Evolutionary conservation across 1,140 invertebrate genomes (phyloP).

Genomic region (Caerostris darwini): DNA sequence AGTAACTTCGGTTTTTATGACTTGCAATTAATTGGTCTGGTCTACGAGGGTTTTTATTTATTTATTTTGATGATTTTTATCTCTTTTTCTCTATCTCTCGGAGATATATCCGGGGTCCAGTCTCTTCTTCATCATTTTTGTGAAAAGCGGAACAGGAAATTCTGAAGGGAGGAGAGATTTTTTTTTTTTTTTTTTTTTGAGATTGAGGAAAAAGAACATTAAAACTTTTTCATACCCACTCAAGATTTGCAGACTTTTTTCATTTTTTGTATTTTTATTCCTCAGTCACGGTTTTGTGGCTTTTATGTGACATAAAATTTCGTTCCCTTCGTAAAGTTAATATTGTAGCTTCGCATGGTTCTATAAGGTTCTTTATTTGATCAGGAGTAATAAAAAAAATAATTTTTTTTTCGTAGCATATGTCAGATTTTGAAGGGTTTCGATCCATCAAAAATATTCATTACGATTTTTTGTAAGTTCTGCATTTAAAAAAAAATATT

Average conservation of each 20-base stretch:
- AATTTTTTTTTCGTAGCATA: neutral
- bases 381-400: neutral
- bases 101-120: neutral
- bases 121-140: neutral
- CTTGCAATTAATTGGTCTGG: slow-evolving; percentile 74
- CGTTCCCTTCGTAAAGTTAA: slow-evolving; percentile 34
- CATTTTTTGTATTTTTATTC: slow-evolving; percentile 34
- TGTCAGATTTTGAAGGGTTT: slow-evolving; percentile 7
- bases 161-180: too few species aligned
- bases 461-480: too few species aligned
- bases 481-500: too few species aligned
- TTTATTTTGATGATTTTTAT: slow-evolving; percentile 62
- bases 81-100: neutral
- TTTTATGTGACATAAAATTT: slow-evolving; percentile 68
- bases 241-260: slow-evolving; percentile 57
- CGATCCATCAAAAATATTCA: neutral
- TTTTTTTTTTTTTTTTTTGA: too few species aligned
- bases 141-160: slow-evolving; percentile 20
- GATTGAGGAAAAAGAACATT: neutral
- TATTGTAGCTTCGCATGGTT: neutral
- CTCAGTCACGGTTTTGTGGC: slow-evolving; percentile 60
- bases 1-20: slow-evolving; percentile 65
- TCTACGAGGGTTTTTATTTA: slow-evolving; percentile 21
- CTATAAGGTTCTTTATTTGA: slow-evolving; percentile 15
- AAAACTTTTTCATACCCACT: neutral